Evolutionary conservation across 2,113 vertebrate genomes (phyloP).

Genomic region (Odontesthes bonariensis): DNA sequence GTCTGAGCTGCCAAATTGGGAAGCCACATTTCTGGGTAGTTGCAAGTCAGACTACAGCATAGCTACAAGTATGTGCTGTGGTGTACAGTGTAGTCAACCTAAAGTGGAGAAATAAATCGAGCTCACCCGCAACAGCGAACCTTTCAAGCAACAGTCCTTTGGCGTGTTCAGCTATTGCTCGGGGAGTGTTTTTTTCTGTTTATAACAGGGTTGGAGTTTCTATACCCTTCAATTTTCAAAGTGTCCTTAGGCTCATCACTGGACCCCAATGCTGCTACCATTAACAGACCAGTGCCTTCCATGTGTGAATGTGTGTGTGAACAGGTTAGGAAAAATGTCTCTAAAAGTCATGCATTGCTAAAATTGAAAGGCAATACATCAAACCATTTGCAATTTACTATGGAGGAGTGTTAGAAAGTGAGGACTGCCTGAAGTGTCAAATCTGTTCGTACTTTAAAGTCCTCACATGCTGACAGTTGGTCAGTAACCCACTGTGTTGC

Average conservation of each 20-base stretch:
- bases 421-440: neutral
- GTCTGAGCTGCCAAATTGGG: too few species aligned
- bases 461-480: neutral
- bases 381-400: neutral
- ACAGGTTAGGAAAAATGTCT: neutral
- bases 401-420: neutral
- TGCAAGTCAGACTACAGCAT: too few species aligned
- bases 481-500: too few species aligned
- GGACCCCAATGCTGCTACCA: neutral
- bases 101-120: too few species aligned
- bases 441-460: neutral
- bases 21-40: too few species aligned
- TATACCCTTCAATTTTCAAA: neutral
- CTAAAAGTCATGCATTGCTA: neutral
- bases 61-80: too few species aligned
- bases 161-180: too few species aligned
- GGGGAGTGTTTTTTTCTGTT: too few species aligned
- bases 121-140: too few species aligned
- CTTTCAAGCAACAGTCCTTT: too few species aligned
- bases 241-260: neutral
- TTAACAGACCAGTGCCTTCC: neutral
- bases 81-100: too few species aligned
- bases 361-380: neutral
- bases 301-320: neutral
- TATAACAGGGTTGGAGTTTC: neutral